phyloP scores from a whole-genome alignment of 2,888 invertebrate species.

The Synanthedon andrenaeformis region DNA sequence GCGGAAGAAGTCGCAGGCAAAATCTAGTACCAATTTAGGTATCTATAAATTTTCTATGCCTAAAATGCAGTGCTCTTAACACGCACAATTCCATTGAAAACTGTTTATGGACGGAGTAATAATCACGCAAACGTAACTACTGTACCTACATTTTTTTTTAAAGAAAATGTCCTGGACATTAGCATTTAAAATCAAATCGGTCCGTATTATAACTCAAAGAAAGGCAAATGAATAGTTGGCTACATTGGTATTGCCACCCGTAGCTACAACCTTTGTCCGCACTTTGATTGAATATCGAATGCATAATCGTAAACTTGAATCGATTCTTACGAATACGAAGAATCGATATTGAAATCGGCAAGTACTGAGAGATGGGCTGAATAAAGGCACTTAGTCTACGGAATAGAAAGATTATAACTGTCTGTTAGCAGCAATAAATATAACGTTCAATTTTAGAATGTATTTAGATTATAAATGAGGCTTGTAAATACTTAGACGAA shows the following conservation, averaged over 20 bases:
- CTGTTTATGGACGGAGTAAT: neutral
- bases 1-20: no score
- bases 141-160: no score
- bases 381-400: conserved; percentile 13
- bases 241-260: neutral
- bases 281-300: conserved; percentile 52
- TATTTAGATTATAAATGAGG: neutral
- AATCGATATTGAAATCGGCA: conserved; percentile 44
- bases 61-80: no score
- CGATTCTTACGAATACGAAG: conserved; percentile 43
- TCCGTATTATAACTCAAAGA: neutral
- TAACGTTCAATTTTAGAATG: neutral
- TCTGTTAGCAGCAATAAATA: neutral
- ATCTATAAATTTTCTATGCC: no score
- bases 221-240: neutral
- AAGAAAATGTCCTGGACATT: neutral
- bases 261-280: conserved; percentile 32
- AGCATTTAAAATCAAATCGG: neutral
- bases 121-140: neutral
- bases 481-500: no score
- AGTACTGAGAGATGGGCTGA: conserved; percentile 24
- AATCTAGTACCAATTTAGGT: no score
- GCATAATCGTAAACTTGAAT: conserved; percentile 55
- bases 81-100: neutral
- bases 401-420: neutral